Percentiles rank a stretch among this genome's conserved stretches.
These are phyloP conservation scores for Calliopsis andreniformis DNA, from an alignment of 1,140 invertebrate species.

Conservation along the genomic window DNA sequence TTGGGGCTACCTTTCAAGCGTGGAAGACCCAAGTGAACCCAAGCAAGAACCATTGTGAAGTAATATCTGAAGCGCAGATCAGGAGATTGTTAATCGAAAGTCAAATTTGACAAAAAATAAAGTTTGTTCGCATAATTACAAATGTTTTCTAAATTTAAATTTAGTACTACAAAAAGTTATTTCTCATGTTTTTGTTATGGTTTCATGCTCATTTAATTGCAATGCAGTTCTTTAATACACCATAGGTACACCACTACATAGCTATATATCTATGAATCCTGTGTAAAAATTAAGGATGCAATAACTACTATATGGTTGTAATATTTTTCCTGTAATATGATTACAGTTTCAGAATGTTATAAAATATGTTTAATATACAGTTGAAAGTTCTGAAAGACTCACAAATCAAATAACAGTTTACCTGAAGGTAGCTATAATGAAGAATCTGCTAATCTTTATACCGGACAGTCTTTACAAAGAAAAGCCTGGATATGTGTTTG, in stretches of 20 bases:
- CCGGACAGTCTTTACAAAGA: slow-evolving; percentile 65
- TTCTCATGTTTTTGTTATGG: not conserved
- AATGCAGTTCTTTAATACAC: too few species aligned
- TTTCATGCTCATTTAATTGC: not conserved
- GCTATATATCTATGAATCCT: too few species aligned
- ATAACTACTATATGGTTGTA: too few species aligned
- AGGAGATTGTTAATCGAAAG: not conserved
- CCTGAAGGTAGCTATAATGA: slow-evolving; percentile 47
- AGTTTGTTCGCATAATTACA: not conserved
- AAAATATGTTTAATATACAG: too few species aligned
- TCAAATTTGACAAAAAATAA: not conserved
- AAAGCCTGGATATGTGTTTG: slow-evolving; percentile 83
- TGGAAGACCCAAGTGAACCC: too few species aligned
- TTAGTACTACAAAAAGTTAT: not conserved
- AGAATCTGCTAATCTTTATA: slow-evolving; percentile 73
- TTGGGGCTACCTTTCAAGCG: not conserved
- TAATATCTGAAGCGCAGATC: not conserved
- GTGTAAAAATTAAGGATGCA: too few species aligned
- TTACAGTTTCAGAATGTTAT: not conserved
- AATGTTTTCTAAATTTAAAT: too few species aligned
- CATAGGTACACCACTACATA: too few species aligned
- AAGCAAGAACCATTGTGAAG: not conserved
- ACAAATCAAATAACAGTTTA: not conserved
- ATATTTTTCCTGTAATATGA: not conserved
- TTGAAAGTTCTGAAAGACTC: too few species aligned